Evolutionary conservation across 2,888 invertebrate genomes (phyloP).

Genomic region (Amiota minor): DNA sequence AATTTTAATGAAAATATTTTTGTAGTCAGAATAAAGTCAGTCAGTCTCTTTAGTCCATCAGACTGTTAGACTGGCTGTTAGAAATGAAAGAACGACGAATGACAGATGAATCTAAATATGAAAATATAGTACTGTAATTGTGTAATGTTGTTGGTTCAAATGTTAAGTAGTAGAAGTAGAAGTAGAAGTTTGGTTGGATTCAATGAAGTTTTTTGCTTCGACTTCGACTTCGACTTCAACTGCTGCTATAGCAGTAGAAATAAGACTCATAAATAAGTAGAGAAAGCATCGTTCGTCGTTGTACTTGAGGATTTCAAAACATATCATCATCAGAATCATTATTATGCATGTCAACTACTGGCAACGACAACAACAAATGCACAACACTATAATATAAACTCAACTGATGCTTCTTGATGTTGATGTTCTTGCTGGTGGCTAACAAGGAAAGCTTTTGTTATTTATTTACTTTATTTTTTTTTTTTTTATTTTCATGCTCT

Average conservation of each 20-base stretch:
- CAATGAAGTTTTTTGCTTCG: no score
- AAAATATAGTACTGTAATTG: no score
- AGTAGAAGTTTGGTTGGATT: conserved; percentile 14
- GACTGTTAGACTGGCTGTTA: conserved; percentile 1
- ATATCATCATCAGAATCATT: conserved; percentile 56
- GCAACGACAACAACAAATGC: conserved; percentile 27
- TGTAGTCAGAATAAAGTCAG: conserved; percentile 37
- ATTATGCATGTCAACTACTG: conserved; percentile 53
- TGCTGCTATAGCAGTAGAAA: no score
- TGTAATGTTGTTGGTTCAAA: no score
- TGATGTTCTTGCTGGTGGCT: conserved; percentile 4
- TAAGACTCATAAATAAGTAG: no score
- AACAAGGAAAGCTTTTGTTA: conserved; percentile 30
- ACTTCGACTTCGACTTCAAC: no score
- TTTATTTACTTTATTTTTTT: conserved; percentile 30
- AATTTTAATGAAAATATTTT: conserved; percentile 58
- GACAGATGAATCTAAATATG: no score
- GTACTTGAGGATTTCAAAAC: conserved; percentile 35
- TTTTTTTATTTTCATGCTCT: conserved; percentile 3
- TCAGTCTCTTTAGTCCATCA: neutral
- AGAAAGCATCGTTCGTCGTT: no score
- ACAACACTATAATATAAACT: neutral
- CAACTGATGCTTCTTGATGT: no score
- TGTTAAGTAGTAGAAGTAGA: neutral
- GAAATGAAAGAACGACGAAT: no score